Base-by-base conservation (phyloP, 2,888 invertebrate genomes). In the Sarcophaga caerulescens region DNA sequence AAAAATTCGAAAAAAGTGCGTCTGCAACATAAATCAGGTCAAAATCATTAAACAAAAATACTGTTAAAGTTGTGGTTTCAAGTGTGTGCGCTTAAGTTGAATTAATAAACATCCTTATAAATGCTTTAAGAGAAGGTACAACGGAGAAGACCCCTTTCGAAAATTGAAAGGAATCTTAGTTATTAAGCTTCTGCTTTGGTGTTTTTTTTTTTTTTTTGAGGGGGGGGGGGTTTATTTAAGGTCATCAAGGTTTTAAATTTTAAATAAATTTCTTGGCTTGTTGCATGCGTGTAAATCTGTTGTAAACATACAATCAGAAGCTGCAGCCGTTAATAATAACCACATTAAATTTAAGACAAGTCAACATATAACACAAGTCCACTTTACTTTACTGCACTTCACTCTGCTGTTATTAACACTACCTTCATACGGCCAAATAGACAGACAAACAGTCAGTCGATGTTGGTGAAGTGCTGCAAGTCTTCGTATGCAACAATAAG, bases 201-300 rank as follows among this genome's bases (percentile, higher is more conserved):
- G 45, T n/a, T 79, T 73, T 25, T 74, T 80, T 76, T 65, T 71
- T 82, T 65, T 21, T n/a, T 76, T 44, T 35, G 0, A 8, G 35
- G 6, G 35, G 6, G 6, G 35, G 35, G n/a, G 47, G 12, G 59
- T 84, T 86, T 78, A 86, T 84, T 86, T 81, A 86, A 84, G 84
- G 81, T 78, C 83, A 81, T 86, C 81, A 77, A 77, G 77, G 65
- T 81, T 85, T 85, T 69, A 77, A 68, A 69, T 75, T 73, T 52
- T 59, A 76, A 35, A 35, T 35, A 35, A 35, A 47, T 60, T 57
- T 44, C 52, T 76, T 69, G 44, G 17, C 44, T 23, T 75, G 59
- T 65, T 86, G 75, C 81, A 66, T 84, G 86, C 84, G 84, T 81
- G 81, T 81, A 86, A 86, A 86, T 75, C 86, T 78, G 75, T 70